Percentiles rank a stretch among this genome's conserved stretches.
phyloP scores from a whole-genome alignment of 1,140 invertebrate genomes.

The Hestina assimilis region DNA sequence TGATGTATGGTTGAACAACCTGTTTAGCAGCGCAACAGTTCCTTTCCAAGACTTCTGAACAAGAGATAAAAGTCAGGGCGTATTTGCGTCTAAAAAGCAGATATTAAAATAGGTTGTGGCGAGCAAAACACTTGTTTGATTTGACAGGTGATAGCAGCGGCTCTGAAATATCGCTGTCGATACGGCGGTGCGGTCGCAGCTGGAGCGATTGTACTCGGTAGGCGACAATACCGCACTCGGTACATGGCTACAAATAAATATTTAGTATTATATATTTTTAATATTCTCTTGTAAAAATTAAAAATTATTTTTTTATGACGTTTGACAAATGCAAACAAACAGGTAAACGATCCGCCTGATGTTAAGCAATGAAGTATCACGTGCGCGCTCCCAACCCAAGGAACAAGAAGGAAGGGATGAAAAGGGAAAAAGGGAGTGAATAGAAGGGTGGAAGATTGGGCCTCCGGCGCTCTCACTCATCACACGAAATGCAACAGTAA shows the following conservation, averaged over 20 bases:
- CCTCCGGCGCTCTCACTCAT: no score
- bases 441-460: no score
- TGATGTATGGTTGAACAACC: slow-evolving; percentile 7
- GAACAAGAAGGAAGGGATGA: no score
- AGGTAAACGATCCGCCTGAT: no score
- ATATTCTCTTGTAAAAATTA: neutral
- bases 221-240: slow-evolving; percentile 19
- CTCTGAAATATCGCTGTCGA: slow-evolving; percentile 60
- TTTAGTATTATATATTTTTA: neutral
- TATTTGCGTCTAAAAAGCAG: slow-evolving; percentile 61
- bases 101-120: slow-evolving; percentile 68
- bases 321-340: no score
- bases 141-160: slow-evolving; percentile 67
- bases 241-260: slow-evolving; percentile 1
- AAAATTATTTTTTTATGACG: no score
- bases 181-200: slow-evolving; percentile 41
- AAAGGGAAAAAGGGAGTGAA: no score
- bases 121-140: slow-evolving; percentile 70
- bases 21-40: slow-evolving; percentile 8
- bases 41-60: slow-evolving; percentile 23
- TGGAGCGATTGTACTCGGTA: slow-evolving; percentile 38
- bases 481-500: no score
- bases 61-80: slow-evolving; percentile 36
- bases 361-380: no score
- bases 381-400: no score